A percentile compares a stretch with the other conserved stretches of the same genome.
Evolutionary conservation across 2,888 invertebrate species (phyloP).

Genomic region (Pocota personata): DNA sequence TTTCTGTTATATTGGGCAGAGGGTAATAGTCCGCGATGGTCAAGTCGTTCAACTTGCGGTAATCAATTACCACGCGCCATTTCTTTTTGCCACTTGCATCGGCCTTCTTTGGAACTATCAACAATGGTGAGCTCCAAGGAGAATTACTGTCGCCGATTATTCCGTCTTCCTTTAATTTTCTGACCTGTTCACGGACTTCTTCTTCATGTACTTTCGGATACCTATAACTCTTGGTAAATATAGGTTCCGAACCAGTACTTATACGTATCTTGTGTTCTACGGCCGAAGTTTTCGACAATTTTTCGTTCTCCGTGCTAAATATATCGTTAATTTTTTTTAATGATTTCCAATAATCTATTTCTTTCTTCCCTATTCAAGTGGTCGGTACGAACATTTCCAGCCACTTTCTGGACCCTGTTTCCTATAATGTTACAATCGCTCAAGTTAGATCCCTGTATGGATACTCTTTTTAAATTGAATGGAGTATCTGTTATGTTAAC

Average conservation of each 20-base stretch:
- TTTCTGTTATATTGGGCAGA: slow-evolving; percentile 16
- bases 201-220: slow-evolving; percentile 11
- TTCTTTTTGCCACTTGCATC: not conserved
- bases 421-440: not conserved
- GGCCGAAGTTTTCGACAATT: not conserved
- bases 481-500: not conserved
- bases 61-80: not conserved
- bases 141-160: not conserved
- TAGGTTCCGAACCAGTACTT: not conserved
- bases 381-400: slow-evolving; percentile 4
- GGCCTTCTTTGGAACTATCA: not conserved
- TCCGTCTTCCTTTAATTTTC: not conserved
- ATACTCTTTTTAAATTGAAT: not conserved
- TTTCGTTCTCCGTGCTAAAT: not conserved
- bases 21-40: not conserved
- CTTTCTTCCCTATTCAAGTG: slow-evolving; percentile 1
- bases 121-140: slow-evolving; percentile 20
- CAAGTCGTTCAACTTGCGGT: slow-evolving; percentile 8
- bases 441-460: not conserved
- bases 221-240: slow-evolving; percentile 2
- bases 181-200: not conserved
- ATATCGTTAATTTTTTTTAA: not conserved
- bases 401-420: not conserved
- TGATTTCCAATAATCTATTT: slow-evolving; percentile 2
- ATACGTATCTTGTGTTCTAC: slow-evolving; percentile 4